Conservation (phyloP, 2,113 vertebrate species). For the Podarcis muralis region DNA sequence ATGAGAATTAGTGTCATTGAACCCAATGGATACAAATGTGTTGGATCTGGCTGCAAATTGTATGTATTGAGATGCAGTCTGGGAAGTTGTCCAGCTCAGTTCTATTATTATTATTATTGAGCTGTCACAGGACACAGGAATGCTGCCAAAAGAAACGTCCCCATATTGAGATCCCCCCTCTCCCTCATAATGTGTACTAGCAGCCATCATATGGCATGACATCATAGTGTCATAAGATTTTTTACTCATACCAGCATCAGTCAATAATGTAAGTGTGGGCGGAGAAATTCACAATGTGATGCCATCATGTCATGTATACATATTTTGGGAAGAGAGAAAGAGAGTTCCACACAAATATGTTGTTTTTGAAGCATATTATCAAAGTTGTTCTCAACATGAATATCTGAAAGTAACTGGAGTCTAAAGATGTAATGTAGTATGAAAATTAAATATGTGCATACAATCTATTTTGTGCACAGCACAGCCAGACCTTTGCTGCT, state of each 20-base stretch:
- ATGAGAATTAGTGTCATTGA: neutral
- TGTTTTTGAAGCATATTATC: neutral
- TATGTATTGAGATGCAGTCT: neutral
- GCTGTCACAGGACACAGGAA: neutral
- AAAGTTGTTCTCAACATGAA: too few relatives aligned
- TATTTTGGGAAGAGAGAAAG: neutral
- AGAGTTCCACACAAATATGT: neutral
- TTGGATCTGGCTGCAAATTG: neutral
- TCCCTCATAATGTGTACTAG: neutral
- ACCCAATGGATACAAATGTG: neutral
- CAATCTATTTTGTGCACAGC: too few relatives aligned
- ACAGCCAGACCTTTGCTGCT: too few relatives aligned
- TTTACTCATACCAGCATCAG: neutral
- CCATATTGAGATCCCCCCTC: neutral
- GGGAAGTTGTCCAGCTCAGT: neutral
- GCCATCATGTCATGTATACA: too few relatives aligned
- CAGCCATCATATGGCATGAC: neutral
- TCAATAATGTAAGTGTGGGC: neutral
- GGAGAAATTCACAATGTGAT: neutral
- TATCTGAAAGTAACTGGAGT: too few relatives aligned
- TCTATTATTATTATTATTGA: neutral
- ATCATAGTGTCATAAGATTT: neutral
- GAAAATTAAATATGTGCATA: too few relatives aligned
- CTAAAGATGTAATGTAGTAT: too few relatives aligned
- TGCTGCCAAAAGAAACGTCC: neutral